phyloP scores from a whole-genome alignment of 2,113 vertebrate genomes.

The Pollimyrus isidori region DNA sequence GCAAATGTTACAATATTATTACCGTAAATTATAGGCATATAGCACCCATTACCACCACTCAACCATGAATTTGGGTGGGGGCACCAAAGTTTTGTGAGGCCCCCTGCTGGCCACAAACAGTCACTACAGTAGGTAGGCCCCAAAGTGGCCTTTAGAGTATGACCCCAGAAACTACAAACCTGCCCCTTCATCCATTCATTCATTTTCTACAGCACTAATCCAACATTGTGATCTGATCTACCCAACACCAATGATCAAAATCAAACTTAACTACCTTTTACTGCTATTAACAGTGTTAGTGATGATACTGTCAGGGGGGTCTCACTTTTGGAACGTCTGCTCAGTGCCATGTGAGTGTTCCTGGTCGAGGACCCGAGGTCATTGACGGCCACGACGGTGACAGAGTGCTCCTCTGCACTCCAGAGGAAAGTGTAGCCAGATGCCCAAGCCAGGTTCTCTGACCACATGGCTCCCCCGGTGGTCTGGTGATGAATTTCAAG shows the following conservation, averaged over 20 bases:
- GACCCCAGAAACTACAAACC: not conserved
- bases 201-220: not conserved
- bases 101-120: not conserved
- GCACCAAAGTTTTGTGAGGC: not conserved
- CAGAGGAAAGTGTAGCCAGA: conserved; percentile 70
- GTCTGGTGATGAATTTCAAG: conserved; percentile 60
- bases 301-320: not conserved
- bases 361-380: conserved; percentile 66
- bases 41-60: not conserved
- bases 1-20: not conserved
- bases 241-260: not conserved
- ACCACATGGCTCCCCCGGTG: conserved; percentile 45
- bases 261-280: not conserved
- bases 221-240: not conserved
- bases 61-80: not conserved
- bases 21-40: not conserved
- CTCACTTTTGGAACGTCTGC: conserved; percentile 62
- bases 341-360: conserved; percentile 79
- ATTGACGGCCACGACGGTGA: conserved; percentile 77
- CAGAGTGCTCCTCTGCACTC: conserved; percentile 57
- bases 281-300: not conserved
- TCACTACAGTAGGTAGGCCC: not conserved
- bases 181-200: not conserved
- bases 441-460: conserved; percentile 44
- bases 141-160: not conserved